These are phyloP conservation scores for Felis chaus DNA, from an alignment of 2,113 vertebrate species.

Conservation along the genomic window DNA sequence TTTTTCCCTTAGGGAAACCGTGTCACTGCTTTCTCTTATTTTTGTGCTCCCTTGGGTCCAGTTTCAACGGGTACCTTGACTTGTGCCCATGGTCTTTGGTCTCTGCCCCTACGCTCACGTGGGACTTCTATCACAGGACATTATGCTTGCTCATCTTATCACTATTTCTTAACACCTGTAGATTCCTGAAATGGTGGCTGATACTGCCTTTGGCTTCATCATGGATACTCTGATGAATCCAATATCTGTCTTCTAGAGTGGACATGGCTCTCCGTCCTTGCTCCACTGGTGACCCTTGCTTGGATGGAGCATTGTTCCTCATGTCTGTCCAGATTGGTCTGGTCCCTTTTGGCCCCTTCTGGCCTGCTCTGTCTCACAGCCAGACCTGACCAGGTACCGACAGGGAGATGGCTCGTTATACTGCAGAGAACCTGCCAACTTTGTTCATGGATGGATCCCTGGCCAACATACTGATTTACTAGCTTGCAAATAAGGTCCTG, in stretches of 20 bases:
- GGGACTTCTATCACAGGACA: not conserved
- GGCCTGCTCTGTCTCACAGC: not conserved
- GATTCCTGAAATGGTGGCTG: not conserved
- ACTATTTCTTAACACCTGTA: not conserved
- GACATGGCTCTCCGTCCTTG: not conserved
- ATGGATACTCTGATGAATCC: not conserved
- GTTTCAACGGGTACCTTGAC: not conserved
- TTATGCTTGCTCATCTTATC: not conserved
- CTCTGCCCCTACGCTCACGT: not conserved
- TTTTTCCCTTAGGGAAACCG: not conserved
- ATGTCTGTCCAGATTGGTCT: not conserved
- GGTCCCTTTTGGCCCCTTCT: not conserved
- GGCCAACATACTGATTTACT: not conserved
- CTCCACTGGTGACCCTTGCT: not conserved
- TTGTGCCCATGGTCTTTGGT: not conserved
- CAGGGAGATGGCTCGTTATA: not conserved
- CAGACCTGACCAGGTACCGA: not conserved
- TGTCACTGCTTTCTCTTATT: not conserved
- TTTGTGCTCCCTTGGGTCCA: not conserved
- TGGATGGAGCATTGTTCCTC: not conserved
- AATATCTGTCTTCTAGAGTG: not conserved
- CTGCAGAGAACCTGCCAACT: not conserved
- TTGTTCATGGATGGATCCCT: not conserved
- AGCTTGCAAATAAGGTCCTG: not conserved
- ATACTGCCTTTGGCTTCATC: not conserved